phyloP scores from a whole-genome alignment of 2,113 vertebrate genomes.

The Brienomyrus brachyistius region DNA sequence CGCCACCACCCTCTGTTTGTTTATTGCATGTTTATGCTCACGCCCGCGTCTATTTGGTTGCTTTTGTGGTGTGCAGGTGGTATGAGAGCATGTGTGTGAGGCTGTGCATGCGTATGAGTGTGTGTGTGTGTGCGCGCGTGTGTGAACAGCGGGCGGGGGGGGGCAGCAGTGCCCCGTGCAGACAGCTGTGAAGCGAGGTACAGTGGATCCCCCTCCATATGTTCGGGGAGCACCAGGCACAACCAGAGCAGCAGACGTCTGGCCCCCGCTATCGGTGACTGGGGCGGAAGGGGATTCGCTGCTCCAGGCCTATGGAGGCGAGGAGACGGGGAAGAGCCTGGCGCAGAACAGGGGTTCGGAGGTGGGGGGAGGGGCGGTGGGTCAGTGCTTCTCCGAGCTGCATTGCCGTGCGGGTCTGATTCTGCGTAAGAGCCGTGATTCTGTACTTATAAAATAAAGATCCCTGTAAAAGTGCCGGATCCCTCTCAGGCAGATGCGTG shows the following conservation, averaged over 20 bases:
- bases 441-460: not conserved
- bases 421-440: not conserved
- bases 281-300: constrained; percentile 27
- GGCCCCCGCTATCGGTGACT: not conserved
- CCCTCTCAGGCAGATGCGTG: not conserved
- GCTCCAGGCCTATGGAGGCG: not conserved
- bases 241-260: constrained; percentile 42
- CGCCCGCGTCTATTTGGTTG: not conserved
- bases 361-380: not conserved
- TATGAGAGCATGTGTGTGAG: not conserved
- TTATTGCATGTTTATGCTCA: not conserved
- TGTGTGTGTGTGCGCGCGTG: not conserved
- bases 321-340: not conserved
- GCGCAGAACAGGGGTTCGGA: not conserved
- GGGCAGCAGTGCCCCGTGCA: constrained; percentile 59
- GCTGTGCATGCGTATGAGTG: not conserved
- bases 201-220: constrained; percentile 61
- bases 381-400: not conserved
- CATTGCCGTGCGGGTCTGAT: not conserved
- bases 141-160: not conserved
- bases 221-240: constrained; percentile 62
- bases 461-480: not conserved
- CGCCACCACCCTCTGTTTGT: not conserved
- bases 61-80: not conserved
- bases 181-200: constrained; percentile 68